phyloP scores from a whole-genome alignment of 2,888 invertebrate genomes.

The Spodoptera picta region DNA sequence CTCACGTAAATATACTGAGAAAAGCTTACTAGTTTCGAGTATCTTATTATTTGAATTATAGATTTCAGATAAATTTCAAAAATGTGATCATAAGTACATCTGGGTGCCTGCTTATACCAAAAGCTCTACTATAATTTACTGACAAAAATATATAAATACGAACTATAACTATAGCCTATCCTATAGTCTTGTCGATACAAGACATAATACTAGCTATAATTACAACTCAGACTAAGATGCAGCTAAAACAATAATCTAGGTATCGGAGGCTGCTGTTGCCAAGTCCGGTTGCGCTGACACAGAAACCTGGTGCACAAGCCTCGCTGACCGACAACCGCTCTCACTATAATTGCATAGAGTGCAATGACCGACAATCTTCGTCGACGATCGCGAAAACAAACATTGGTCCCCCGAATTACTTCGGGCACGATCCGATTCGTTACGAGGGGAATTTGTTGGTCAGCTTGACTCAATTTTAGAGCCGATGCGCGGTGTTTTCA shows the following conservation, averaged over 20 bases:
- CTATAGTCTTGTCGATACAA: too few relatives aligned
- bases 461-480: slow-evolving; percentile 14
- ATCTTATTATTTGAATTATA: too few relatives aligned
- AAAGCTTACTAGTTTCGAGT: too few relatives aligned
- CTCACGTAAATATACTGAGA: too few relatives aligned
- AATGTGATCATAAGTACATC: too few relatives aligned
- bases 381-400: slow-evolving; percentile 61
- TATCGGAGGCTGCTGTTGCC: slow-evolving; percentile 43
- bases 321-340: slow-evolving; percentile 65
- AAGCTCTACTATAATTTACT: too few relatives aligned
- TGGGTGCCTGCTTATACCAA: too few relatives aligned
- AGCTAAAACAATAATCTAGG: slow-evolving; percentile 39
- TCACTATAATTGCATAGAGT: slow-evolving; percentile 70
- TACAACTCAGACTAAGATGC: slow-evolving; percentile 12
- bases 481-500: neutral
- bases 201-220: too few relatives aligned
- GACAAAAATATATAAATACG: too few relatives aligned
- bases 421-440: slow-evolving; percentile 29
- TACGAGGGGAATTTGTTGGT: slow-evolving; percentile 14
- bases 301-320: slow-evolving; percentile 75
- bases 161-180: too few relatives aligned
- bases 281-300: slow-evolving; percentile 76
- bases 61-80: too few relatives aligned
- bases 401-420: slow-evolving; percentile 52
- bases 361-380: slow-evolving; percentile 69